phyloP scores from a whole-genome alignment of 2,113 vertebrate genomes.

The Amblyornis subalaris region DNA sequence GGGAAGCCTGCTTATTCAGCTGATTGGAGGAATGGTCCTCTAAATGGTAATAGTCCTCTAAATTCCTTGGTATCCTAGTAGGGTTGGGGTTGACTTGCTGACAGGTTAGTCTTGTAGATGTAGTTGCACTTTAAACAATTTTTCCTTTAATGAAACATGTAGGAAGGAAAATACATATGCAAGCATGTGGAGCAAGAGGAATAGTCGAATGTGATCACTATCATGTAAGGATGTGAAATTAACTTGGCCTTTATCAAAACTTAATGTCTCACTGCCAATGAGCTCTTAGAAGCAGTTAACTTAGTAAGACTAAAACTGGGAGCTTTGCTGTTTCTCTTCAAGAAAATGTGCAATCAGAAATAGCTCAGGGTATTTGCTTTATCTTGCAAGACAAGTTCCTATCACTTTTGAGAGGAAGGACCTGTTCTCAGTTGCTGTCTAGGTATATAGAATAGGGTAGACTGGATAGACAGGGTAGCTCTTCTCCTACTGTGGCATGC shows the following conservation, averaged over 20 bases:
- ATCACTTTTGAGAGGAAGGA: background rate
- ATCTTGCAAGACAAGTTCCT: background rate
- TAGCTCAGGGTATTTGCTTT: background rate
- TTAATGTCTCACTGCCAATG: background rate
- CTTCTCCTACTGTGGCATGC: background rate
- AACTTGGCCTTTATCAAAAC: background rate
- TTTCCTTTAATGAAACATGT: background rate
- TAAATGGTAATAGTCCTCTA: background rate
- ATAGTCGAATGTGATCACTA: background rate
- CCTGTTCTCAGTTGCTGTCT: background rate
- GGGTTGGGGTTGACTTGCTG: background rate
- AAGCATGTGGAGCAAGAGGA: background rate
- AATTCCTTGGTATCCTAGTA: background rate
- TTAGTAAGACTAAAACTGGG: background rate
- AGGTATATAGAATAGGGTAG: background rate
- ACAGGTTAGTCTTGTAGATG: background rate
- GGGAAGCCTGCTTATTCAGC: conserved; percentile 1
- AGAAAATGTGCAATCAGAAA: background rate
- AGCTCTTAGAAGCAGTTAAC: background rate
- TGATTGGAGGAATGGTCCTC: background rate
- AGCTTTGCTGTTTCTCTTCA: background rate
- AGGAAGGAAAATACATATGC: background rate
- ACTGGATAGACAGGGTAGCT: background rate
- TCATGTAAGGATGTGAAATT: background rate
- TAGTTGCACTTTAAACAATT: background rate